Evolutionary conservation across 1,140 invertebrate species (phyloP), one percentile per base, ranked within the genome.

Genomic region (Cydia amplana): DNA sequence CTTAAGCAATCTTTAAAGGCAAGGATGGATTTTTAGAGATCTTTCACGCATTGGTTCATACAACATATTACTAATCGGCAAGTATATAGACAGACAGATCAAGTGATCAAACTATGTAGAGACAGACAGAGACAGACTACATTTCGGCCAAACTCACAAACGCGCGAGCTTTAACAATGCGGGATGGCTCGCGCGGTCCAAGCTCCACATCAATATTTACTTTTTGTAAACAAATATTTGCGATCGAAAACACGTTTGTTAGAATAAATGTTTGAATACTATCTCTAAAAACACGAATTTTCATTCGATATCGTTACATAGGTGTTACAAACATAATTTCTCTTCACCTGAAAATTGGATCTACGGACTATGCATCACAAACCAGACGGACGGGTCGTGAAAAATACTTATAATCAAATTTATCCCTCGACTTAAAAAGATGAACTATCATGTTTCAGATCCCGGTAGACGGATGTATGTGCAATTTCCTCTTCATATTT

Each of bases 401-500:
- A 51, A n/a, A 51, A 51, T 51, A 51, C 49, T 51, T 51, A 51
- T 60, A 60, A 60, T 60, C 18, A 60, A 73, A 74, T 77, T 70
- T 78, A 70, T 77, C 64, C 65, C 76, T 76, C 63, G 60, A 77
- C 75, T 20, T 63, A 32, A 65, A 49, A 72, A 76, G 7, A 78
- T 79, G 79, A 79, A 79, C 76, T 79, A 78, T 49, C 76, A 76
- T 73, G 73, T 74, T 74, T 79, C 75, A 64, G 72, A 43, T 70
- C 16, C 55, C 55, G 55, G 55, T 4, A 60, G 7, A 40, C 32
- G 32, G 36, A 80, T 79, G 74, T 79, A 78, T 80, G 80, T 81
- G 72, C 78, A 80, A 81, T 80, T 36, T 79, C 75, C 78, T 74
- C 74, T 77, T 74, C 76, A 70, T 79, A 77, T 81, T 79, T 77